Evolutionary conservation across 2,797 vertebrate genomes (phyloP).

Genomic region (Ctenosaura bakeri): DNA sequence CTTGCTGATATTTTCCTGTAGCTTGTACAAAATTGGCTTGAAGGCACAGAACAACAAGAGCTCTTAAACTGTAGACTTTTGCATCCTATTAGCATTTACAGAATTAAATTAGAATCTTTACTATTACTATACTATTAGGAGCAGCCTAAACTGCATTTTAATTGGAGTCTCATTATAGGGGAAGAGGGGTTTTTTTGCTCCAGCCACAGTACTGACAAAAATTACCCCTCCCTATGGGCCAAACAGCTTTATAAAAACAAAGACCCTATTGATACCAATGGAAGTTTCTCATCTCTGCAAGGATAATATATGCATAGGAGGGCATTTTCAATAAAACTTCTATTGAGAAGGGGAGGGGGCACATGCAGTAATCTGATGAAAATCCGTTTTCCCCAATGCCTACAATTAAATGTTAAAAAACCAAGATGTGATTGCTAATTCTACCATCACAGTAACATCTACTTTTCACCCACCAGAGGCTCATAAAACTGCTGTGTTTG

Average conservation of each 20-base stretch:
- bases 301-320: neutral
- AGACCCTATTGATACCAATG: neutral
- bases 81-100: neutral
- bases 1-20: too few species aligned
- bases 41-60: too few species aligned
- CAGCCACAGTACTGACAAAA: neutral
- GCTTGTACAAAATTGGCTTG: too few species aligned
- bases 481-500: slow-evolving; percentile 14
- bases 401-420: neutral
- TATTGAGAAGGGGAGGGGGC: too few species aligned
- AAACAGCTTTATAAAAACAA: neutral
- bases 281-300: neutral
- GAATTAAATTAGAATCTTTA: neutral
- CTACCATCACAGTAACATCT: neutral
- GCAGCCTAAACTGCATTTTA: neutral
- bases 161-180: neutral
- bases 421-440: neutral
- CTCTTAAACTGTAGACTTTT: neutral
- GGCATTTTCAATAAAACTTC: neutral
- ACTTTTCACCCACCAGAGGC: neutral
- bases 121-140: neutral
- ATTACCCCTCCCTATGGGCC: neutral
- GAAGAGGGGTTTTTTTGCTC: neutral
- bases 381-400: too few species aligned
- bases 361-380: neutral